These are phyloP conservation scores for Crenuchus spilurus DNA, from an alignment of 2,797 vertebrate species.

Conservation along the genomic window DNA sequence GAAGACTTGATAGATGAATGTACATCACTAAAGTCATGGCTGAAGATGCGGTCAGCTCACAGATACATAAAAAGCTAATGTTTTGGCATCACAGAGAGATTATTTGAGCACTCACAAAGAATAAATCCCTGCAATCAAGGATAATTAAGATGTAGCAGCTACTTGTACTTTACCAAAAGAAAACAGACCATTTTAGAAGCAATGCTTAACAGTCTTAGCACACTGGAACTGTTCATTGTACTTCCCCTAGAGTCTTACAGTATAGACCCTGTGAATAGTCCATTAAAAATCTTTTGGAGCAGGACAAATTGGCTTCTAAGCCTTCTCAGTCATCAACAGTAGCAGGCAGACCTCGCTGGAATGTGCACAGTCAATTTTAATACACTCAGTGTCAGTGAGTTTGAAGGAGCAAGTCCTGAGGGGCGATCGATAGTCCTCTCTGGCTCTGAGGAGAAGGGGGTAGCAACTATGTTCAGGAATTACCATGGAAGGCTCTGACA, in stretches of 20 bases:
- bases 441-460: constrained; percentile 51
- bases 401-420: constrained; percentile 51
- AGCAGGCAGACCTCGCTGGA: constrained; percentile 65
- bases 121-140: not conserved
- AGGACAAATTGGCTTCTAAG: constrained; percentile 73
- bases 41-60: no score
- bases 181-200: not conserved
- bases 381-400: constrained; percentile 69
- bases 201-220: not conserved
- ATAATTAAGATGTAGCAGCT: not conserved
- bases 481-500: constrained; percentile 5
- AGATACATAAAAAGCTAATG: no score
- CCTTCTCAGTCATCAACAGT: constrained; percentile 72
- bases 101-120: no score
- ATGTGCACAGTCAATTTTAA: constrained; percentile 80
- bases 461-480: constrained; percentile 24
- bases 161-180: no score
- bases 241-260: constrained; percentile 13
- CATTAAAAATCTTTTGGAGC: constrained; percentile 73
- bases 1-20: no score
- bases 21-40: no score
- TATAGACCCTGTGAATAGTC: constrained; percentile 59
- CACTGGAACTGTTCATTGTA: constrained; percentile 11
- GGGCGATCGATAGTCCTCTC: constrained; percentile 68
- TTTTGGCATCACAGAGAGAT: no score